A percentile compares a stretch with the other conserved stretches of the same genome.
phyloP scores from a whole-genome alignment of 2,888 invertebrate species.

The Calameuta filiformis region DNA sequence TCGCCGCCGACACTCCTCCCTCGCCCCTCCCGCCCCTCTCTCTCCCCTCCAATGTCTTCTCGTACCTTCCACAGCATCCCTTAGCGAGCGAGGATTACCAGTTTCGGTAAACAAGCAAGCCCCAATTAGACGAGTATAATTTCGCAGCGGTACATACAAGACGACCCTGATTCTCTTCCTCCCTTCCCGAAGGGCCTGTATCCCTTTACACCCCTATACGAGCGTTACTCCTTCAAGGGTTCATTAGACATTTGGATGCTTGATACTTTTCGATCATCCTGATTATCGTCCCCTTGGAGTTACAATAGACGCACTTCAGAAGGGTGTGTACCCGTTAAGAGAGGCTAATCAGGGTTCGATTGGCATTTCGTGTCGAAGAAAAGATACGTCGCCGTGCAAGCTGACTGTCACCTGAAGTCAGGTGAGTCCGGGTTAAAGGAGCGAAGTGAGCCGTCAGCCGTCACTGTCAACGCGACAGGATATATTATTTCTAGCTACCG shows the following conservation, averaged over 20 bases:
- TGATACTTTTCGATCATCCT: background rate
- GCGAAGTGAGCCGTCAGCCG: no score
- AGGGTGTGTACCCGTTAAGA: background rate
- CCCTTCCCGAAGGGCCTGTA: background rate
- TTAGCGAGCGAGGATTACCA: background rate
- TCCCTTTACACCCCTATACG: background rate
- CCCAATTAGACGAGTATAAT: no score
- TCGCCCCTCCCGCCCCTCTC: rapidly evolving
- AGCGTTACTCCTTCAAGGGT: background rate
- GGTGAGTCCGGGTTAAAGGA: no score
- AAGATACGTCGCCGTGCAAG: no score
- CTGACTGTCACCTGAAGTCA: no score
- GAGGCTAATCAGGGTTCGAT: no score
- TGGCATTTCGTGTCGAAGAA: no score
- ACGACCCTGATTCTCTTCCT: background rate
- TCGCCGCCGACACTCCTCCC: background rate
- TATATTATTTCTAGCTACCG: background rate
- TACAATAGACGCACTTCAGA: background rate
- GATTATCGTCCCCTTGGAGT: background rate
- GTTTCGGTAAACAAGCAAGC: background rate
- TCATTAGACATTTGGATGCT: background rate
- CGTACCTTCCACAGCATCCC: background rate
- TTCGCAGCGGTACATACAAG: no score
- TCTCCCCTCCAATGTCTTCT: background rate
- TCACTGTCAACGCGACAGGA: background rate